Evolutionary conservation across 2,888 invertebrate genomes (phyloP).

Genomic region (Seira sanloemensis): DNA sequence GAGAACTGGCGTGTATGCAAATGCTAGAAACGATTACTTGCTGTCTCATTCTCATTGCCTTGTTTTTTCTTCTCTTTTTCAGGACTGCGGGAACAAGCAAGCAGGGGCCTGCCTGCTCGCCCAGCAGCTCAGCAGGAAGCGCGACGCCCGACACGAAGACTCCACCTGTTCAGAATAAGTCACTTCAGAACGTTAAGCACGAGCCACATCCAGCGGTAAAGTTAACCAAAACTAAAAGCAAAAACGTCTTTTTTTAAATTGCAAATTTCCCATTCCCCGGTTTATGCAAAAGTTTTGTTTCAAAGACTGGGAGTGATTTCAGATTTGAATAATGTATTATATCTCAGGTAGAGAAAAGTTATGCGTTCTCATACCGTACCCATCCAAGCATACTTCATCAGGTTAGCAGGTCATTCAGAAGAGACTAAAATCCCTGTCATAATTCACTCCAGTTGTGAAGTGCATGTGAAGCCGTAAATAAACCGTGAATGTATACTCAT

Average conservation of each 20-base stretch:
- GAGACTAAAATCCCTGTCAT: too few relatives aligned
- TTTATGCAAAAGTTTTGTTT: too few relatives aligned
- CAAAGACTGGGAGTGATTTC: too few relatives aligned
- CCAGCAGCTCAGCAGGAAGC: conserved; percentile 74
- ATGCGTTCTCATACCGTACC: too few relatives aligned
- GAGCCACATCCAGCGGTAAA: conserved; percentile 86
- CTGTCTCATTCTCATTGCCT: conserved; percentile 19
- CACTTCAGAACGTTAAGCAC: conserved; percentile 85
- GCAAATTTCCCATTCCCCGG: too few relatives aligned
- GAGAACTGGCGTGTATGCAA: conserved; percentile 15
- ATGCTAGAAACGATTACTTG: conserved; percentile 10
- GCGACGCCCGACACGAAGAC: conserved; percentile 76
- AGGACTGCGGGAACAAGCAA: conserved; percentile 77
- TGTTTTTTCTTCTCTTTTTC: conserved; percentile 26
- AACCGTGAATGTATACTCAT: neutral
- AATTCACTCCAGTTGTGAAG: too few relatives aligned
- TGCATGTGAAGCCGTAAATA: neutral
- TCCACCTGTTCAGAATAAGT: conserved; percentile 83
- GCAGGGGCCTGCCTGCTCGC: conserved; percentile 75
- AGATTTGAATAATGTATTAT: too few relatives aligned
- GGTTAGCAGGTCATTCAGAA: neutral
- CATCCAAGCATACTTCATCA: neutral
- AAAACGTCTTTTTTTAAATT: neutral
- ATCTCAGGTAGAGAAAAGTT: too few relatives aligned
- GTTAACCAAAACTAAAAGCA: conserved; percentile 67